phyloP scores from a whole-genome alignment of 2,113 vertebrate species.

The Toxotes chatareus region DNA sequence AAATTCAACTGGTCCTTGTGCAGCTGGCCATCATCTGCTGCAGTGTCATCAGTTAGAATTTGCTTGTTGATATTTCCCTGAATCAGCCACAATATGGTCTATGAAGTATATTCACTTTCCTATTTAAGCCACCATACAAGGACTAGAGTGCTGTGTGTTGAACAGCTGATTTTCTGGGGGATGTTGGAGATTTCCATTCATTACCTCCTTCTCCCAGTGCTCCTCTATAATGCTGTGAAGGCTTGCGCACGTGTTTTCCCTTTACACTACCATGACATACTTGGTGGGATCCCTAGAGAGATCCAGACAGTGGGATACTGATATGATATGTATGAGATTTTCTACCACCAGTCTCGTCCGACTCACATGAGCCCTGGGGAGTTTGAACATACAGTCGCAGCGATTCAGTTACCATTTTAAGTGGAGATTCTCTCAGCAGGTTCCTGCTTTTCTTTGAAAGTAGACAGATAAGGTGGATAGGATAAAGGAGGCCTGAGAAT shows the following conservation, averaged over 20 bases:
- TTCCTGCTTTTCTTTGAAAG: conserved; percentile 34
- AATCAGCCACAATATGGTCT: conserved; percentile 25
- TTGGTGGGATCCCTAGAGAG: conserved; percentile 61
- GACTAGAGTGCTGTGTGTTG: conserved; percentile 31
- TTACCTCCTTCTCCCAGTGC: conserved; percentile 34
- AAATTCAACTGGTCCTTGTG: conserved; percentile 32
- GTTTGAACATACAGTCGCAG: conserved; percentile 46
- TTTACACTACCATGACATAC: conserved; percentile 47
- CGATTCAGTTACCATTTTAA: conserved; percentile 60
- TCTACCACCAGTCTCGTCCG: conserved; percentile 67
- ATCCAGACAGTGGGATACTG: conserved; percentile 53
- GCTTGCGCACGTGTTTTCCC: conserved; percentile 48
- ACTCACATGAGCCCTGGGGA: conserved; percentile 58
- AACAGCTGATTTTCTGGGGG: conserved; percentile 57
- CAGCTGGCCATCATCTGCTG: conserved; percentile 42
- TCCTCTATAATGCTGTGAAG: conserved; percentile 44
- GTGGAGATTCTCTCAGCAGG: conserved; percentile 48
- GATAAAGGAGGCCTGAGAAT: conserved; percentile 26
- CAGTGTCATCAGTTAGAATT: conserved; percentile 19
- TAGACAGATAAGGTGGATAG: conserved; percentile 2
- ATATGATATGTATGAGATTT: conserved; percentile 78
- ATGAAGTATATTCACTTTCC: conserved; percentile 32
- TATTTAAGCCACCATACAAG: conserved; percentile 7
- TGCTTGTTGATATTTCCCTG: conserved; percentile 27
- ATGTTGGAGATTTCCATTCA: conserved; percentile 66